Evolutionary conservation across 2,888 invertebrate genomes (phyloP).

Genomic region (Eupithecia centaureata): DNA sequence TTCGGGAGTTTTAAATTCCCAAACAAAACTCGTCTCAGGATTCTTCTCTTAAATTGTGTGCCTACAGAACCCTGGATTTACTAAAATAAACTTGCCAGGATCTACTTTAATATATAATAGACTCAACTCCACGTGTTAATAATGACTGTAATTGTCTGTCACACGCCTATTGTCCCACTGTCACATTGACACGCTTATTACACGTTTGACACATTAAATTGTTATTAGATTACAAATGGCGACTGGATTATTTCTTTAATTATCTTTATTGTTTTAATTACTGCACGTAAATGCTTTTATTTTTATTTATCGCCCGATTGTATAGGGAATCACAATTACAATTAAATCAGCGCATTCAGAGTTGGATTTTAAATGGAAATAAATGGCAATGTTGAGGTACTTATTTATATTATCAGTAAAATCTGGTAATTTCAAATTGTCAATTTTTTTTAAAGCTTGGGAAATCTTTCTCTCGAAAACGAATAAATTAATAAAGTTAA

Average conservation of each 20-base stretch:
- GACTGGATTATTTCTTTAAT: background rate
- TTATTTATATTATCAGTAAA: too few species aligned
- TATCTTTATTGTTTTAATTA: background rate
- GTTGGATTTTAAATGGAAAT: too few species aligned
- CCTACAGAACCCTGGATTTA: background rate
- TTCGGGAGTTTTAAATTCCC: too few species aligned
- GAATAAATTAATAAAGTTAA: too few species aligned
- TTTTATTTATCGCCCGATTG: background rate
- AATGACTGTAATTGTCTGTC: constrained; percentile 3
- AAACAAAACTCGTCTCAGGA: too few species aligned
- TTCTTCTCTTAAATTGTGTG: too few species aligned
- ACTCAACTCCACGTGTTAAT: background rate
- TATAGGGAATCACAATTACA: too few species aligned
- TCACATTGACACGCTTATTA: background rate
- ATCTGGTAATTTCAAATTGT: too few species aligned
- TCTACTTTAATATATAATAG: background rate
- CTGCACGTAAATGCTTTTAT: background rate
- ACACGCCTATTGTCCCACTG: constrained; percentile 6
- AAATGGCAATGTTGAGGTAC: too few species aligned
- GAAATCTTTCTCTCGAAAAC: too few species aligned
- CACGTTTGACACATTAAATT: background rate
- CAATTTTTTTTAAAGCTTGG: too few species aligned
- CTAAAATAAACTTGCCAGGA: background rate
- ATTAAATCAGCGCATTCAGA: too few species aligned
- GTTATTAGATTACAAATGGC: constrained; percentile 4